Evolutionary conservation across 2,797 vertebrate species (phyloP), one percentile per base, ranked within the genome.

Genomic region (Malacoraja senta): DNA sequence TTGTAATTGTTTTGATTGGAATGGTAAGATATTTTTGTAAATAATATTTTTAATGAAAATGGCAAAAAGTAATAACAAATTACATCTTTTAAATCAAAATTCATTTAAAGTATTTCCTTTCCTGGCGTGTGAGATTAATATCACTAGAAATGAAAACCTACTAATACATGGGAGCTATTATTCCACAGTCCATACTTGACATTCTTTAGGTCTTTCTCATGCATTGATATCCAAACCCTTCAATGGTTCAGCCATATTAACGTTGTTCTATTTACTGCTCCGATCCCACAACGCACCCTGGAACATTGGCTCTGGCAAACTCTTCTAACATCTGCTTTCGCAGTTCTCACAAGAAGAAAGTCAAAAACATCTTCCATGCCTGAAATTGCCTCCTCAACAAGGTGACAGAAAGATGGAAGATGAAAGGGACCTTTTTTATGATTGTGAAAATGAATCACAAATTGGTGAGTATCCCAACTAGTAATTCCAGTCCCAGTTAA

Each of bases 71-170:
- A 15, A 68, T 88, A n/a, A 68, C 35, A 68, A 32, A n/a, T 63
- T 86, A 63, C 17, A 86, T 7, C 8, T 32, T 65, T 65, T 65
- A 88, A 68, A 88, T 19, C 32, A 35, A 19, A 19, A 68, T 88
- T 68, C 17, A 68, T 35, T 88, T 88, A 21, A 35, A 88, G 68
- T 88, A 68, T 78, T 68, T n/a, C 84, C 32, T 88, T 88, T 32
- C 58, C 29, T 19, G 26, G 29, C 24, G 17, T 9, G 63, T 15
- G 35, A 35, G 8, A 68, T 88, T 88, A 88, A 68, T 21, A 68
- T 68, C 8, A 32, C n/a, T 88, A 8, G n/a, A 24, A 88, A 21
- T 44, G 38, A 76, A 92, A 92, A 53, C 9, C 10, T 15, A 38
- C 21, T 19, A 91, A 38, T 71, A 71, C 65, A 76, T 29, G 4